Percentiles rank a stretch among this genome's conserved stretches.
These are phyloP conservation scores for Zaprionus lineosus DNA, from an alignment of 2,888 invertebrate genomes.

Conservation along the genomic window DNA sequence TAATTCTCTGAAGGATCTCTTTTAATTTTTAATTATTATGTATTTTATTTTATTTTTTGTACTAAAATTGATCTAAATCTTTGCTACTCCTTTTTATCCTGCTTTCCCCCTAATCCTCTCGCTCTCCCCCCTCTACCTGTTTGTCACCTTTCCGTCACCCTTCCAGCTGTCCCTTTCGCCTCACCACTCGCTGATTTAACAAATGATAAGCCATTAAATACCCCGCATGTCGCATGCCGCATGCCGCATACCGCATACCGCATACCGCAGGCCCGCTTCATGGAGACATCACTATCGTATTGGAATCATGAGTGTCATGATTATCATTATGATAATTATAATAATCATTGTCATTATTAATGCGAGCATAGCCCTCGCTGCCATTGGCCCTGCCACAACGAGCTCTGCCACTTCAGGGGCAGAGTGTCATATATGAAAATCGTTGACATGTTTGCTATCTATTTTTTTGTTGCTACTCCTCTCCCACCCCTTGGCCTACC, in stretches of 20 bases:
- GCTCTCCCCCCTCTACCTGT: no score
- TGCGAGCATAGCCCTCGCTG: constrained; percentile 27
- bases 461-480: constrained; percentile 3
- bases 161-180: no score
- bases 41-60: no score
- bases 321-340: constrained; percentile 35
- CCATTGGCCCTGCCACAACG: constrained; percentile 26
- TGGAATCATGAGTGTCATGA: constrained; percentile 27
- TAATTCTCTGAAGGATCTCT: no score
- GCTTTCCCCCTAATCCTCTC: no score
- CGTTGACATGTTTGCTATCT: constrained; percentile 70
- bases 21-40: no score
- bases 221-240: constrained; percentile 26
- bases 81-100: no score
- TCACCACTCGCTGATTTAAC: neutral
- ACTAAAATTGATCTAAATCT: no score
- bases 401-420: constrained; percentile 66
- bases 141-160: no score
- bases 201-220: constrained; percentile 54
- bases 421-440: constrained; percentile 58
- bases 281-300: constrained; percentile 21
- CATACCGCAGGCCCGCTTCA: constrained; percentile 13
- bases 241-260: no score
- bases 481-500: no score
- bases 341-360: constrained; percentile 13